Evolutionary conservation across 2,888 invertebrate species (phyloP), one percentile per base, ranked within the genome.

Genomic region (Heliconius erato): DNA sequence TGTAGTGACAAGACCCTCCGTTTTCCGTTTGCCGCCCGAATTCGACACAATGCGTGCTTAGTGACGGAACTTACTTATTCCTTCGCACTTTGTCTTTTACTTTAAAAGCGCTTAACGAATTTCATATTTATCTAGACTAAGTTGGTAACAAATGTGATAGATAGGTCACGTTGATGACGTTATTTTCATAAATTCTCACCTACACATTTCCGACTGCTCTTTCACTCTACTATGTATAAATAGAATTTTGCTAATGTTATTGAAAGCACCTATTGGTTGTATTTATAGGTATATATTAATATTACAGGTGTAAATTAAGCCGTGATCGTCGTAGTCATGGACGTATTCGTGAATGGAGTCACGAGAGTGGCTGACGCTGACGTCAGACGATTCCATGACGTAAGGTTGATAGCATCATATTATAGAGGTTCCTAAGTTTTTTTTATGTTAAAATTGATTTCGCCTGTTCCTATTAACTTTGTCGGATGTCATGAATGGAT

Each of bases 301-400:
- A 74, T 74, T 32, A n/a, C 54, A 65, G 26, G 74, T 69, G 67
- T 44, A 71, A 81, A 68, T 59, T 65, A 79, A 71, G 49, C 82
- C 78, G 82, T 84, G 79, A 83, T 68, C 79, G 80, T 9, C 59
- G 35, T 23, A 32, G 35, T 63, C n/a, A 76, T 26, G n/a, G 74
- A 76, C 35, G 35, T 76, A 63, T 63, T 94, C 90, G 94, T 94
- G 94, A 95, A 95, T 95, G 94, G 93, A 93, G 90, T 92, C 93
- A 93, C 91, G 91, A 91, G 87, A 88, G 88, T 87, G 88, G 32
- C 59, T 87, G 85, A 79, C 40, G 86, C 84, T 92, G 92, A 94
- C 94, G 94, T 94, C 92, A 92, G 86, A 82, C 82, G 80, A 74
- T 65, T 78, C 28, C 84, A 84, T 92, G 92, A 93, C 93, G 93